Evolutionary conservation across 2,888 invertebrate genomes (phyloP), one percentile per base, ranked within the genome.

Genomic region (Thymelicus acteon): DNA sequence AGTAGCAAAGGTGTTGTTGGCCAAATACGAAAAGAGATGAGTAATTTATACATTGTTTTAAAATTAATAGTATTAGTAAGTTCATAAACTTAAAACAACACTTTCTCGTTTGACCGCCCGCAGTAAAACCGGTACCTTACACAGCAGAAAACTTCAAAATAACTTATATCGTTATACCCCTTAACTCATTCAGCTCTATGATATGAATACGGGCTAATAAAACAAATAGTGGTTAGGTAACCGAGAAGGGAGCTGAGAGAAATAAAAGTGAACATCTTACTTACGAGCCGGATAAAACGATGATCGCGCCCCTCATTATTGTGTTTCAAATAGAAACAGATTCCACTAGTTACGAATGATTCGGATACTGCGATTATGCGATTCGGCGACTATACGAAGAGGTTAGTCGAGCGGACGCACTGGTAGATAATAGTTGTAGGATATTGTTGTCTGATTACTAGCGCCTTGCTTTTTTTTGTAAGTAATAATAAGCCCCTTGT

Each of bases 281-380:
- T 71, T 71, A 71, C 65, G 60, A 71, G 49, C 49, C 49, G 60
- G 64, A 65, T 70, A 60, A 64, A 65, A 70, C 60, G 64, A 65
- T 61, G 71, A 60, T 64, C 70, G 63, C 69, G 58, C 48, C 60
- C 58, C 54, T 65, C 71, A 71, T 71, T 71, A 71, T 73, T 74
- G 71, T 73, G 74, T 75, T 75, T 75, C 72, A 74, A 72, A 67
- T 72, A 67, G 73, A 75, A 75, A 72, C 63, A 62, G 71, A 75
- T 70, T 73, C 73, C 72, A 15, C 65, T 48, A 71, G 31, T 31
- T 65, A 66, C 15, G 54, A 7, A 6, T 10, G 1, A 13, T 37
- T 31, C 19, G 12, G 39, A n/a, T 7, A 37, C 7, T 31, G 15
- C 66, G 66, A 39, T 10, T 64, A 13, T 12, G 19, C n/a, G 12